Percentiles rank a stretch among this genome's conserved stretches.
Evolutionary conservation across 2,113 vertebrate genomes (phyloP).

Genomic region (pig (Sus scrofa)): DNA sequence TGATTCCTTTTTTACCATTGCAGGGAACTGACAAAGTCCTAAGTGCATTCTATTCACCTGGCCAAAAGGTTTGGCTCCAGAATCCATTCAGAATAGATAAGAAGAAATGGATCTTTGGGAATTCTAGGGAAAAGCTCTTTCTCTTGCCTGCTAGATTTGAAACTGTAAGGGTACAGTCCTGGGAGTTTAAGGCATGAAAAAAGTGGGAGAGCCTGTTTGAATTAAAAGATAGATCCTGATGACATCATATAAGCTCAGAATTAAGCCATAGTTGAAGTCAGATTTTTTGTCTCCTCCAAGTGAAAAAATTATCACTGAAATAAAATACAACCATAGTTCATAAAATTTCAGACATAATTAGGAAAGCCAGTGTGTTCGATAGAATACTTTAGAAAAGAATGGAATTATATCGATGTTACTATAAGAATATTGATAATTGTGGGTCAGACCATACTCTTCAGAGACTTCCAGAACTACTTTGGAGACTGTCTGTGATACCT

Average conservation of each 20-base stretch:
- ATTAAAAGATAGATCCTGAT: not conserved
- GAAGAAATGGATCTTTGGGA: not conserved
- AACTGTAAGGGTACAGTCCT: not conserved
- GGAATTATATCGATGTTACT: not conserved
- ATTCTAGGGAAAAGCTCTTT: not conserved
- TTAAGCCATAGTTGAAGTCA: not conserved
- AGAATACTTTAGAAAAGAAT: not conserved
- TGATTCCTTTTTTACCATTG: not conserved
- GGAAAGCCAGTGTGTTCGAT: not conserved
- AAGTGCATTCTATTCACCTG: not conserved
- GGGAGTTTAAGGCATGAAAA: not conserved
- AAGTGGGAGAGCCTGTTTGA: not conserved
- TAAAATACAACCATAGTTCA: not conserved
- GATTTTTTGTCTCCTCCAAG: not conserved
- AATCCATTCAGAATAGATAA: not conserved
- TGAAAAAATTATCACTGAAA: constrained; percentile 29
- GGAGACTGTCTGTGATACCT: not conserved
- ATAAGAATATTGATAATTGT: not conserved
- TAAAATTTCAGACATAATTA: not conserved
- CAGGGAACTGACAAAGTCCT: not conserved
- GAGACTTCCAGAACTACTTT: not conserved
- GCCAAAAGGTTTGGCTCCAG: not conserved
- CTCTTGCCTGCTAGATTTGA: not conserved
- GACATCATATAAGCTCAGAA: not conserved
- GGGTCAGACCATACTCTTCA: not conserved